Evolutionary conservation across 2,797 vertebrate species (phyloP), one percentile per base, ranked within the genome.

Genomic region (Eleutherodactylus coqui): DNA sequence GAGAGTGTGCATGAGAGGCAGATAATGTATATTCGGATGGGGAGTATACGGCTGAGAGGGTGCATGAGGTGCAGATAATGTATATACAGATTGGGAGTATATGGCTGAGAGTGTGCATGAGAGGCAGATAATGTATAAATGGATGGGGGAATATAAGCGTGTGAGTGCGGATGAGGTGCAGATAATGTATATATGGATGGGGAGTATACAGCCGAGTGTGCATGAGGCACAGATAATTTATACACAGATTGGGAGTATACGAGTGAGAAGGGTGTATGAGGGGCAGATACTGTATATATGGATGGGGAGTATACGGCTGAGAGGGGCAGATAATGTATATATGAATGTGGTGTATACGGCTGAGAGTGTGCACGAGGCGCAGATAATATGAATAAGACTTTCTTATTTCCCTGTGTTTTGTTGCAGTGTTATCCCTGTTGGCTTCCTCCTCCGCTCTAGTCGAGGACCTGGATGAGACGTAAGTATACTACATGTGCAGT

Each of bases 391-490:
- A 6, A 6, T 29, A 5, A 5, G 32, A 0, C 62, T 10, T 29
- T 34, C 4, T 34, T n/a, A 55, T 55, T 49, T 0, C 36, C 75
- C 5, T 69, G 5, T 84, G 29, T 53, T 79, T 38, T 88, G 19
- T 75, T 82, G 69, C 86, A 85, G 84, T 34, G 19, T 32, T 43
- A 11, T 73, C 87, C 19, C 92, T 85, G 88, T 85, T 92, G 27
- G 90, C 90, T 36, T 17, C 91, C 88, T 88, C 88, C 8, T 89
- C 91, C 1, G 93, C 89, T 53, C 91, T 93, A 80, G 94, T 95
- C 77, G 91, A 93, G 90, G 94, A 94, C 58, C 91, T 95, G 49
- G 93, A 94, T 90, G 94, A 95, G 47, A 94, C 94, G 95, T 95
- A 91, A 95, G 95, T 95, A 90, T 14, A 1, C 29, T 5, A 32